These are phyloP conservation scores for Globodera rostochiensis DNA, from an alignment of 1,140 invertebrate genomes.

Conservation along the genomic window DNA sequence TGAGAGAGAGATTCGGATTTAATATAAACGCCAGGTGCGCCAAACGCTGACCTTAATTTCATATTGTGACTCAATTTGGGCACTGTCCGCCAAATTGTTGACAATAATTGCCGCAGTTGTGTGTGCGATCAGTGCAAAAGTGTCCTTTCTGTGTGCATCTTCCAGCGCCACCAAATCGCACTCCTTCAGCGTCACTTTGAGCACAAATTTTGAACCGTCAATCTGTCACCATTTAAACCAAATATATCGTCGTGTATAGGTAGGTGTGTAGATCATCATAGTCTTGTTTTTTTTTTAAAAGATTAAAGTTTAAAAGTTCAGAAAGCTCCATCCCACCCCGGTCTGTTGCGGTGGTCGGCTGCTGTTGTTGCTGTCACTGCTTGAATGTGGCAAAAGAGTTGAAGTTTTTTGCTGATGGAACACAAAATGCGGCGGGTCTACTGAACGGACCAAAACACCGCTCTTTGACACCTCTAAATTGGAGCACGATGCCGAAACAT, in stretches of 20 bases:
- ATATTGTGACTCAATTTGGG: slow-evolving; percentile 66
- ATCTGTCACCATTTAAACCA: neutral
- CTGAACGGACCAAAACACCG: neutral
- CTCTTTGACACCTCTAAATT: slow-evolving; percentile 10
- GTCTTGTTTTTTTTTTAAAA: no score
- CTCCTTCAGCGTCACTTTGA: slow-evolving; percentile 91
- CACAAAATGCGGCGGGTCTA: neutral
- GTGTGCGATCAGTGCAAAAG: slow-evolving; percentile 66
- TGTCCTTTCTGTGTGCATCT: slow-evolving; percentile 81
- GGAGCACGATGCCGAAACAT: neutral
- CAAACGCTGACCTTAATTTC: slow-evolving; percentile 51
- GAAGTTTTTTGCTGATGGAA: neutral
- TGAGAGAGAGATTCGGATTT: no score
- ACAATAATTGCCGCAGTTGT: slow-evolving; percentile 91
- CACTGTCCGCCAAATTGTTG: slow-evolving; percentile 53
- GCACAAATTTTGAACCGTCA: slow-evolving; percentile 70
- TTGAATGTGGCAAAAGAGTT: neutral
- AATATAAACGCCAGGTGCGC: no score
- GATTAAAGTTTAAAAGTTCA: no score
- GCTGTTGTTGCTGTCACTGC: no score
- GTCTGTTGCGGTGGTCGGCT: neutral
- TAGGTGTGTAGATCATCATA: no score
- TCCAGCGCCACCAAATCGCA: slow-evolving; percentile 92
- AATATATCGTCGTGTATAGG: no score
- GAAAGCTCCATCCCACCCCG: no score